These are phyloP conservation scores for Heliornis fulica DNA, from an alignment of 2,113 vertebrate genomes.

Conservation along the genomic window DNA sequence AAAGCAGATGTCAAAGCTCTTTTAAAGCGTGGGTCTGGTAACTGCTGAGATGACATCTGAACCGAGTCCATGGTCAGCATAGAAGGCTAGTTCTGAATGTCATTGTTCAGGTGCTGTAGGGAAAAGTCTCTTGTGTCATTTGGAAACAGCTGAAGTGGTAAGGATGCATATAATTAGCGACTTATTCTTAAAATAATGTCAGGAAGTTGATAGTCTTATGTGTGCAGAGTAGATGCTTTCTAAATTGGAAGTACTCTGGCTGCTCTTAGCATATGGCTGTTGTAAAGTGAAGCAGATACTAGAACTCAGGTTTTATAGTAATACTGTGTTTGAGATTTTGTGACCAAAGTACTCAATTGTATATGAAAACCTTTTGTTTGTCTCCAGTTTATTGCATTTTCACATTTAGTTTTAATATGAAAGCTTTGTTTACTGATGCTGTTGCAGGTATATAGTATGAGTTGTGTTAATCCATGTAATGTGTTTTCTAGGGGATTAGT, in stretches of 20 bases:
- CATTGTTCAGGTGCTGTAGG: background rate
- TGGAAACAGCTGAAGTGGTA: background rate
- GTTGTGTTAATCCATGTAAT: background rate
- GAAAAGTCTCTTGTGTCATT: background rate
- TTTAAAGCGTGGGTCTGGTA: background rate
- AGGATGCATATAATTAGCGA: background rate
- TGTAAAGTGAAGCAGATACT: background rate
- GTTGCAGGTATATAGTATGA: background rate
- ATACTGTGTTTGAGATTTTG: background rate
- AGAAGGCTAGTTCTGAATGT: background rate
- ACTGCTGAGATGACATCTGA: background rate
- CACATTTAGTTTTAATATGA: background rate
- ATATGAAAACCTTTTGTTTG: background rate
- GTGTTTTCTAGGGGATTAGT: background rate
- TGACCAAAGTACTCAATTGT: background rate
- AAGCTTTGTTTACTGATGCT: background rate
- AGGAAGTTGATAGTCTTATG: background rate
- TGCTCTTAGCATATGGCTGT: background rate
- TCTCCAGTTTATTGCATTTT: background rate
- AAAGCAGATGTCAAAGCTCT: background rate
- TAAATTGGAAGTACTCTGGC: background rate
- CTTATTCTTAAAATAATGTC: background rate
- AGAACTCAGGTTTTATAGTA: background rate
- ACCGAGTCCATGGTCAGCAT: background rate
- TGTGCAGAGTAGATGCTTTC: background rate